A percentile compares a stretch with the other conserved stretches of the same genome.
Conservation (phyloP, 2,888 invertebrate genomes). For the Harpagoxenus sublaevis region DNA sequence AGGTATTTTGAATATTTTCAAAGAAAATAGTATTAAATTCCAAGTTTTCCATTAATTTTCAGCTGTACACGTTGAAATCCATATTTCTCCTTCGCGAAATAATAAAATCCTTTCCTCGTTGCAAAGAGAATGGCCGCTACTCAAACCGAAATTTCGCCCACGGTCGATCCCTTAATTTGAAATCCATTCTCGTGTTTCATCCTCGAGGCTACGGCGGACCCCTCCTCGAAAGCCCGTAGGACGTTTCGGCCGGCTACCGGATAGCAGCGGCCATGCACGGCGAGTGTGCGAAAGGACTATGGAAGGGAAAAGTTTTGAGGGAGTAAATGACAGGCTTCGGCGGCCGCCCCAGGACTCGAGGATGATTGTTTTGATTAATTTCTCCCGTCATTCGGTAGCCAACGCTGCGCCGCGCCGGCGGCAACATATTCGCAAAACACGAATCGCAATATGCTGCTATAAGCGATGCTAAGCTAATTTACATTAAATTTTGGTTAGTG, state of each 20-base stretch:
- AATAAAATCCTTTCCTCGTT: background rate
- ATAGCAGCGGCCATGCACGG: slow-evolving; percentile 65
- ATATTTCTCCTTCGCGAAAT: background rate
- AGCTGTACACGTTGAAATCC: background rate
- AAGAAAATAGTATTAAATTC: background rate
- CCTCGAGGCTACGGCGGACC: slow-evolving; percentile 48
- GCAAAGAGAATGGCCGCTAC: slow-evolving; percentile 11
- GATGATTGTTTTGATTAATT: slow-evolving; percentile 83
- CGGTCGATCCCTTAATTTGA: slow-evolving; percentile 63
- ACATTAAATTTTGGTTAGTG: background rate
- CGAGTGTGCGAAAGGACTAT: slow-evolving; percentile 61
- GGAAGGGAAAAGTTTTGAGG: slow-evolving; percentile 74
- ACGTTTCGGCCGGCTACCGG: slow-evolving; percentile 70
- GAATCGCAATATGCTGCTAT: slow-evolving; percentile 31
- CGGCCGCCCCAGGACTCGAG: slow-evolving; percentile 76
- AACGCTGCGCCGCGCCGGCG: slow-evolving; percentile 76
- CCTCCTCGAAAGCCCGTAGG: slow-evolving; percentile 44
- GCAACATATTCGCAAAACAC: slow-evolving; percentile 70
- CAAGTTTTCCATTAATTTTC: background rate
- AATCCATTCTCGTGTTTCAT: slow-evolving; percentile 62
- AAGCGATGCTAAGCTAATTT: too few species aligned
- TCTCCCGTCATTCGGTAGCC: slow-evolving; percentile 82
- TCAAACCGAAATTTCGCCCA: slow-evolving; percentile 60
- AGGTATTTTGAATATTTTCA: background rate
- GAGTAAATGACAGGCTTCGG: slow-evolving; percentile 80